Conservation (phyloP, 1,140 invertebrate species). For the Asbolus verrucosus region DNA sequence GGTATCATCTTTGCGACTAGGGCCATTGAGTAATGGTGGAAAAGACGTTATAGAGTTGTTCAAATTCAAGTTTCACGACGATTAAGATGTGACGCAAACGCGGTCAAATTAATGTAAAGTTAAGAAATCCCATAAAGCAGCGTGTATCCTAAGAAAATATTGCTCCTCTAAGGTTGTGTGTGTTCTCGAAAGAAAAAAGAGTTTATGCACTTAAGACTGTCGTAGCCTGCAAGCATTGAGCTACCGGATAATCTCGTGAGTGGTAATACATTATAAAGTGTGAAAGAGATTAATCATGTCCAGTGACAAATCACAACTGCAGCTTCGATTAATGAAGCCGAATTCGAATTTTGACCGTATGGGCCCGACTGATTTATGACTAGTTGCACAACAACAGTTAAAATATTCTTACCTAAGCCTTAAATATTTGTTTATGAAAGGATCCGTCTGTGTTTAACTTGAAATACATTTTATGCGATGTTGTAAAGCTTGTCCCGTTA, state of each 20-base stretch:
- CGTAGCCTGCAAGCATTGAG: conserved; percentile 29
- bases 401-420: conserved; percentile 17
- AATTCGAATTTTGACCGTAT: conserved; percentile 5
- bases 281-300: conserved; percentile 31
- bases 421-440: conserved; percentile 5
- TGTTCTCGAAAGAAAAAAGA: conserved; percentile 11
- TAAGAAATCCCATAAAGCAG: conserved; percentile 23
- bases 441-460: conserved; percentile 15
- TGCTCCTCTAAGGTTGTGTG: conserved; percentile 16
- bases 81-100: conserved; percentile 16
- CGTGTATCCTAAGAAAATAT: conserved; percentile 25
- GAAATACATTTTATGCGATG: conserved; percentile 18
- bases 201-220: conserved; percentile 12
- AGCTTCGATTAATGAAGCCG: conserved; percentile 25
- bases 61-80: too few species aligned
- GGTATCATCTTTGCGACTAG: too few species aligned
- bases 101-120: neutral
- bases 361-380: conserved; percentile 12
- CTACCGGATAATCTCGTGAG: conserved; percentile 13
- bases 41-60: too few species aligned
- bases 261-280: conserved; percentile 25
- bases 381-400: conserved; percentile 25
- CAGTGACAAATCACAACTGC: conserved; percentile 30
- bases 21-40: neutral
- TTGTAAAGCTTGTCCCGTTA: conserved; percentile 31